These are phyloP conservation scores for Melanophora roralis DNA, from an alignment of 2,888 invertebrate species.

Conservation along the genomic window DNA sequence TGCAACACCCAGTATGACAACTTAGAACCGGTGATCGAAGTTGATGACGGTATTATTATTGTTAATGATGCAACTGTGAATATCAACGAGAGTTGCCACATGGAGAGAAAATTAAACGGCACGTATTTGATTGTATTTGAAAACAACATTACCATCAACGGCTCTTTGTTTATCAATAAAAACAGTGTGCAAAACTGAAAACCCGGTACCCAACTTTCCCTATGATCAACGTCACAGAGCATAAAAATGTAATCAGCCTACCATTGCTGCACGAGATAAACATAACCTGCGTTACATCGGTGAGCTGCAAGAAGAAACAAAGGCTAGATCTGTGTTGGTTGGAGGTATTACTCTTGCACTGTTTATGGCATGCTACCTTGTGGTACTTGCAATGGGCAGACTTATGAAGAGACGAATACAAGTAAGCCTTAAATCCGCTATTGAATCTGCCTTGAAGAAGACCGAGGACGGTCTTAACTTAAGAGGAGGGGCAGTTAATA, in stretches of 20 bases:
- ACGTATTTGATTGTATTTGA: neutral
- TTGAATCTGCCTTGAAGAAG: neutral
- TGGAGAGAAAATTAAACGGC: neutral
- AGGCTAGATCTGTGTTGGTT: neutral
- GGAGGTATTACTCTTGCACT: neutral
- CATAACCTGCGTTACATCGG: slow-evolving; percentile 20
- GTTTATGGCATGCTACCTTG: neutral
- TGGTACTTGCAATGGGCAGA: too few species aligned
- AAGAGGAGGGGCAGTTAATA: neutral
- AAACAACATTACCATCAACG: neutral
- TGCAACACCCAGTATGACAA: too few species aligned
- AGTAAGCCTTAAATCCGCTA: neutral
- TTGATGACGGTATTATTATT: too few species aligned
- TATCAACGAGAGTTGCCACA: too few species aligned
- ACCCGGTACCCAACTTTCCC: slow-evolving; percentile 16
- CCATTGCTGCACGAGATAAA: slow-evolving; percentile 33
- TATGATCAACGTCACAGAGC: slow-evolving; percentile 7
- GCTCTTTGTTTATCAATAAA: slow-evolving; percentile 6
- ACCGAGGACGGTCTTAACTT: slow-evolving; percentile 8
- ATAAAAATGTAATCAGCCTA: slow-evolving; percentile 10
- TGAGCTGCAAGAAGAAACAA: neutral
- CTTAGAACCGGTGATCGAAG: too few species aligned
- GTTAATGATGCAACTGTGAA: neutral
- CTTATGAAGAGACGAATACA: neutral
- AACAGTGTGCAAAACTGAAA: slow-evolving; percentile 7